phyloP scores from a whole-genome alignment of 92 coral and sea anemone species.

The Zoanthus gigantus region DNA sequence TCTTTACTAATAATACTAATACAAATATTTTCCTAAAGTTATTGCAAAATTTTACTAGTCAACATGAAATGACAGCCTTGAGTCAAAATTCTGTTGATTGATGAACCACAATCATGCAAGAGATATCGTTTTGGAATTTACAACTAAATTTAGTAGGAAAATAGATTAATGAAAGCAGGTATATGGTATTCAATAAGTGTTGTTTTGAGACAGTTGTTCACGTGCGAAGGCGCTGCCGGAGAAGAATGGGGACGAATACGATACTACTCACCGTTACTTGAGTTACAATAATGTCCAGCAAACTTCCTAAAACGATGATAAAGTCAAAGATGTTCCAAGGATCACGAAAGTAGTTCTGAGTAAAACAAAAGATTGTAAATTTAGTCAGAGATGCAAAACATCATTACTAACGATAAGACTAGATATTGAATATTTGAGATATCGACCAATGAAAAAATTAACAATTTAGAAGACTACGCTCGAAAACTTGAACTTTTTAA shows the following conservation, averaged over 20 bases:
- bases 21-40: too few species aligned
- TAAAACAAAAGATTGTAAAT: neutral
- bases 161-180: neutral
- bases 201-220: too few species aligned
- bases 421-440: neutral
- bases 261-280: slow-evolving; percentile 59
- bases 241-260: neutral
- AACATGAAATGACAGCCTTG: too few species aligned
- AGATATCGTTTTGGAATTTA: neutral
- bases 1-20: too few species aligned
- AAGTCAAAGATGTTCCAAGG: slow-evolving; percentile 98
- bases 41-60: too few species aligned
- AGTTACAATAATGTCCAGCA: slow-evolving; percentile 76
- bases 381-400: neutral
- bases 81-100: too few species aligned
- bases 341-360: slow-evolving; percentile 94
- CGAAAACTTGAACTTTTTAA: too few species aligned
- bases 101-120: too few species aligned
- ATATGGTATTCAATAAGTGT: too few species aligned
- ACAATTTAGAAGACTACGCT: too few species aligned
- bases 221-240: too few species aligned
- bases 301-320: slow-evolving; percentile 91
- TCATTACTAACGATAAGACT: neutral
- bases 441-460: neutral
- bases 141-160: neutral